phyloP scores from a whole-genome alignment of 2,113 vertebrate genomes.

The Thomomys bottae region DNA sequence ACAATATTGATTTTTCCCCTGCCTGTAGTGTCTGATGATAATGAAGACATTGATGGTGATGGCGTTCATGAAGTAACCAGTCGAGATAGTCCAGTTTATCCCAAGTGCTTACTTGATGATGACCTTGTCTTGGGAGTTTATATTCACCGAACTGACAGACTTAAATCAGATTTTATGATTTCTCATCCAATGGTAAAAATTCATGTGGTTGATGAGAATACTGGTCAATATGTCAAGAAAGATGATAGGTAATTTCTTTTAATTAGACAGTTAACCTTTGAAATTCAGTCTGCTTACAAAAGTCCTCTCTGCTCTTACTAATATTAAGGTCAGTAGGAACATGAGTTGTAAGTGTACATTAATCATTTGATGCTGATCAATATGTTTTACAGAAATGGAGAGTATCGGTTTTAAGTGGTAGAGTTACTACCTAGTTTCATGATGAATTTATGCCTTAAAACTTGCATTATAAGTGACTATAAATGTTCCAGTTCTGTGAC shows the following conservation, averaged over 20 bases:
- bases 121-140: conserved; percentile 93
- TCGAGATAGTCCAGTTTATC: conserved; percentile 77
- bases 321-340: neutral
- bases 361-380: neutral
- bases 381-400: neutral
- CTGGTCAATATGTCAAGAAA: conserved; percentile 93
- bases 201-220: conserved; percentile 92
- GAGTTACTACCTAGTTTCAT: neutral
- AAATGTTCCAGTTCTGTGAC: conserved; percentile 7
- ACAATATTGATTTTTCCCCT: conserved; percentile 50
- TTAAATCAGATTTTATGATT: conserved; percentile 92
- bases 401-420: conserved; percentile 1
- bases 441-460: conserved; percentile 23
- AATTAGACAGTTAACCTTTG: neutral
- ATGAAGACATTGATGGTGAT: conserved; percentile 68
- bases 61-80: conserved; percentile 80
- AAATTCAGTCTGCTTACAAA: conserved; percentile 28
- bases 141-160: conserved; percentile 92
- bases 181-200: conserved; percentile 97
- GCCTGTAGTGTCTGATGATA: conserved; percentile 80
- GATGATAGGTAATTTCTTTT: conserved; percentile 90
- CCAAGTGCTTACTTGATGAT: conserved; percentile 85
- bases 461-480: neutral
- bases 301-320: neutral
- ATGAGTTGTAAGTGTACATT: neutral